A percentile compares a stretch with the other conserved stretches of the same genome.
These are phyloP conservation scores for Pleuronectes platessa DNA, from an alignment of 2,113 vertebrate genomes.

Conservation along the genomic window DNA sequence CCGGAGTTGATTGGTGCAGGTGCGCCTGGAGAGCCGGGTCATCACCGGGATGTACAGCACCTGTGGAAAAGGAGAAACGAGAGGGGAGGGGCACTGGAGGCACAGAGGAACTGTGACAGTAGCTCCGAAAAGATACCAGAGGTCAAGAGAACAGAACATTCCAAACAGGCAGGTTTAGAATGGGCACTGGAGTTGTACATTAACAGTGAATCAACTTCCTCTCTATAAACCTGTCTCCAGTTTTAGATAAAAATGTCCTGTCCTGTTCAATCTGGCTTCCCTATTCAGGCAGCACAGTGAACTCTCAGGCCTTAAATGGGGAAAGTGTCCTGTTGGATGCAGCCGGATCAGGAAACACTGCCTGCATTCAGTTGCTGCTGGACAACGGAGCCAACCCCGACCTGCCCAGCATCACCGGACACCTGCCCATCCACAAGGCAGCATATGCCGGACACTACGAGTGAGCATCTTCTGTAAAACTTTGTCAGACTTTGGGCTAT, in stretches of 20 bases:
- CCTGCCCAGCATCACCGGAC: slow-evolving; percentile 82
- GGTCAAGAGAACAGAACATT: too few relatives aligned
- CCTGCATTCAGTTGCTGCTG: slow-evolving; percentile 87
- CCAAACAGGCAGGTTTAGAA: too few relatives aligned
- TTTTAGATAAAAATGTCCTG: background rate
- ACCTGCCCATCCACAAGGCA: slow-evolving; percentile 89
- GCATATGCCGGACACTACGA: slow-evolving; percentile 89
- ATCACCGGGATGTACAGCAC: too few relatives aligned
- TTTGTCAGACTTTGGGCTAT: background rate
- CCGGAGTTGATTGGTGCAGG: too few relatives aligned
- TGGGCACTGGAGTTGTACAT: too few relatives aligned
- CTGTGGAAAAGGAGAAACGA: too few relatives aligned
- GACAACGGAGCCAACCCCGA: slow-evolving; percentile 88
- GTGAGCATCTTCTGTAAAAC: slow-evolving; percentile 74
- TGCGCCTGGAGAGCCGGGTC: too few relatives aligned
- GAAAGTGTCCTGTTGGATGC: slow-evolving; percentile 87
- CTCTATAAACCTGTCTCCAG: background rate
- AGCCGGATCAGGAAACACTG: slow-evolving; percentile 85
- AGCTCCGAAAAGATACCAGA: too few relatives aligned
- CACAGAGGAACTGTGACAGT: too few relatives aligned
- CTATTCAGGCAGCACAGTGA: slow-evolving; percentile 83
- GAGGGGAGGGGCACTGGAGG: too few relatives aligned
- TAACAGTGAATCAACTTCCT: background rate
- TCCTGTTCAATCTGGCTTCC: too few relatives aligned
- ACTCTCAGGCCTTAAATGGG: slow-evolving; percentile 85